These are phyloP conservation scores for Ciconia stormi DNA, from an alignment of 2,113 vertebrate species.

Conservation along the genomic window DNA sequence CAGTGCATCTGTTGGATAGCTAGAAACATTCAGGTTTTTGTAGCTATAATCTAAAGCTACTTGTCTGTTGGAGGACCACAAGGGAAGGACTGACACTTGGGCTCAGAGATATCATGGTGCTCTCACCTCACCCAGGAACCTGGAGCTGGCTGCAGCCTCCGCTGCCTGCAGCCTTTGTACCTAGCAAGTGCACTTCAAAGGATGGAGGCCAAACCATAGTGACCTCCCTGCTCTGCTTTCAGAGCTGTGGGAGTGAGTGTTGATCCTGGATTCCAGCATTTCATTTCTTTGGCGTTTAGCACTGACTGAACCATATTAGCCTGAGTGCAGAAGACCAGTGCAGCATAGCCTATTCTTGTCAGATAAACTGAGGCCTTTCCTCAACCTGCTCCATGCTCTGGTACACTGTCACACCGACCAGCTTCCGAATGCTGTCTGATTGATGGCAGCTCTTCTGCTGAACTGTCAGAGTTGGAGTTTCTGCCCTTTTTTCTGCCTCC, in stretches of 20 bases:
- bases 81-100: neutral
- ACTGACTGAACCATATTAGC: neutral
- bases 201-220: neutral
- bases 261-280: neutral
- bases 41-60: neutral
- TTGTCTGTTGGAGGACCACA: neutral
- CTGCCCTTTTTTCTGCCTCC: neutral
- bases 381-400: rapidly evolving
- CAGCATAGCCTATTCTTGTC: neutral
- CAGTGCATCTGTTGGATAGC: neutral
- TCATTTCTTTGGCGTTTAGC: neutral
- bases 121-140: neutral
- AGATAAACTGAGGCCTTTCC: neutral
- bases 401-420: rapidly evolving
- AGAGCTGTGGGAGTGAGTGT: neutral
- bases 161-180: neutral
- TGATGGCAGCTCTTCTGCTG: neutral
- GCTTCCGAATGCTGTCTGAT: neutral
- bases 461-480: neutral
- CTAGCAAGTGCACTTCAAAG: neutral
- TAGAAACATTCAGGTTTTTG: neutral
- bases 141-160: neutral
- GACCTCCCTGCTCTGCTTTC: neutral
- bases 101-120: rapidly evolving
- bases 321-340: neutral